Percentiles rank a stretch among this genome's conserved stretches.
phyloP scores from a whole-genome alignment of 2,888 invertebrate species.

The Pollenia angustigena region DNA sequence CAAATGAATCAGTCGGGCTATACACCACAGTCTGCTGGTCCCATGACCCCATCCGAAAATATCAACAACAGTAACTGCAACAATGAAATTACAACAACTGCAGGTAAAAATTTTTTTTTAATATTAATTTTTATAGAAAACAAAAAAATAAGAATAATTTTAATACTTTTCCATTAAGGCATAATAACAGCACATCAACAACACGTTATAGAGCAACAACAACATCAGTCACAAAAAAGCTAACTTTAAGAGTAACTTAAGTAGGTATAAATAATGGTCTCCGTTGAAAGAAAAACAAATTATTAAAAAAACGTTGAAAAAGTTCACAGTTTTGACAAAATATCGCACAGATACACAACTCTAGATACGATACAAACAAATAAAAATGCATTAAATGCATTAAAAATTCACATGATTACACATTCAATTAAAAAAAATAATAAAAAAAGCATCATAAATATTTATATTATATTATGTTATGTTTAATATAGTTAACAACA shows the following conservation, averaged over 20 bases:
- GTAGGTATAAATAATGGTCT: constrained; percentile 28
- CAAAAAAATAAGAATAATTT: not conserved
- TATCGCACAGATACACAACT: constrained; percentile 69
- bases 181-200: constrained; percentile 64
- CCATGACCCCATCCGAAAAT: constrained; percentile 83
- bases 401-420: constrained; percentile 55
- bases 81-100: constrained; percentile 18
- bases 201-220: constrained; percentile 64
- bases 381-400: constrained; percentile 66
- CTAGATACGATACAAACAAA: constrained; percentile 49
- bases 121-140: not conserved
- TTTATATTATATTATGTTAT: constrained; percentile 33
- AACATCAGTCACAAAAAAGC: constrained; percentile 72
- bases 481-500: constrained; percentile 43
- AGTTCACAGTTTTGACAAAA: constrained; percentile 53
- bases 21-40: constrained; percentile 89
- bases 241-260: constrained; percentile 60
- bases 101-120: constrained; percentile 50
- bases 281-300: constrained; percentile 32
- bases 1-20: constrained; percentile 91
- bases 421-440: constrained; percentile 15
- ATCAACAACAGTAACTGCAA: constrained; percentile 69
- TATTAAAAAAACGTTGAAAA: not conserved
- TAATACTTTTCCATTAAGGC: constrained; percentile 39
- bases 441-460: constrained; percentile 43